Base-by-base conservation (phyloP, 64 coral and sea anemone species). In the Pocillopora damicornis region DNA sequence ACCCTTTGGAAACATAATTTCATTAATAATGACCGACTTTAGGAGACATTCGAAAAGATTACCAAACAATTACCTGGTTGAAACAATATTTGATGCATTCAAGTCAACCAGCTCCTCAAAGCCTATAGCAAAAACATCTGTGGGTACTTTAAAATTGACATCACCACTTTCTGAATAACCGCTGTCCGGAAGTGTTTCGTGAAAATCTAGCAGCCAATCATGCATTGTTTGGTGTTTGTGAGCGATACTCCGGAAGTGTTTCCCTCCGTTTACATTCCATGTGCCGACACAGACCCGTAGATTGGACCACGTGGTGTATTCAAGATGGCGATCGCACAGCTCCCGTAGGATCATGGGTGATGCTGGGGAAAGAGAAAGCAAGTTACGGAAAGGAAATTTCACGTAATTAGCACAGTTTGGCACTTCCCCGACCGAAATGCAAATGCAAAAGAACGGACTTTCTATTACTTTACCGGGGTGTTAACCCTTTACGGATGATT, bases 211-310 rank as follows among this genome's bases (percentile, higher is more conserved):
- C 42, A 99, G 84, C 97, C 97, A 99, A 61, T 95, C 97, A 42
- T 99, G 93, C 88, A 99, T 92, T 72, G 97, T 95, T 88, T 99
- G 97, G 45, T 99, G 90, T 45, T 95, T 99, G 87, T 99, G 93
- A 58, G 97, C 97, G 82, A 99, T 94, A 57, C 93, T 95, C 20
- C 97, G 97, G 30, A 95, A 99, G 74, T 99, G 97, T 61, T 86
- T 91, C 15, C 97, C 97, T 58, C 97, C 97, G 59, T 99, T 99
- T 17, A 99, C 97, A 74, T 99, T 99, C 90, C 93, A 99, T 3
- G 97, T 99, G 15, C 97, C 97, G 58, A 99, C 86, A 88, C 97
- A 95, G 0, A 99, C 88, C 45, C 93, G 83, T 18, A 99, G 90
- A 13, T 81, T 90, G 9, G 93, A 92, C 97, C 97, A 99, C 74